A percentile compares a stretch with the other conserved stretches of the same genome.
Conservation (phyloP, 2,113 vertebrate genomes). For the Clarias macrocephalus region DNA sequence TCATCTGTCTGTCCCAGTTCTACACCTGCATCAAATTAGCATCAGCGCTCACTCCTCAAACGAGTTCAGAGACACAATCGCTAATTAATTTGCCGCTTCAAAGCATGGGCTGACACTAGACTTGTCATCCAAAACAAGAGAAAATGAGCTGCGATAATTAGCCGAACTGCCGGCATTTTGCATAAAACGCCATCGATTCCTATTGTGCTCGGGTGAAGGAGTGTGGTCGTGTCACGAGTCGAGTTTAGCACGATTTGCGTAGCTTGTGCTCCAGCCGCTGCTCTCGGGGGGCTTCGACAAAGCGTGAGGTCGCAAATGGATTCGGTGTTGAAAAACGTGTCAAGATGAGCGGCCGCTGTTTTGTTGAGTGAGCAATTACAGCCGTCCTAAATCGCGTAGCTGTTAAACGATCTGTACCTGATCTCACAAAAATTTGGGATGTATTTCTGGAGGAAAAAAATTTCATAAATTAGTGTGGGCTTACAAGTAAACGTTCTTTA, state of each 20-base stretch:
- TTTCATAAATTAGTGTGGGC: not conserved
- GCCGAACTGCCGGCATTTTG: conserved; percentile 67
- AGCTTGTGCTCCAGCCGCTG: conserved; percentile 36
- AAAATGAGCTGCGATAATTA: conserved; percentile 77
- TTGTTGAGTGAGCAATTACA: conserved; percentile 37
- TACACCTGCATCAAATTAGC: conserved; percentile 74
- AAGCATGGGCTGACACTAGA: conserved; percentile 77
- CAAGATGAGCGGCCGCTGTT: conserved; percentile 36
- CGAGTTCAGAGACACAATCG: conserved; percentile 71
- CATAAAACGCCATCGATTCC: conserved; percentile 59
- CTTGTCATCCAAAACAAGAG: conserved; percentile 73
- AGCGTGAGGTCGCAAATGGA: conserved; percentile 33
- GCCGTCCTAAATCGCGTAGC: not conserved
- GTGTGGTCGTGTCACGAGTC: conserved; percentile 25
- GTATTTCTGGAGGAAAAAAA: not conserved
- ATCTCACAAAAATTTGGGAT: not conserved
- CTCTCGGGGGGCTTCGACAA: conserved; percentile 14
- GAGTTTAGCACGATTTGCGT: conserved; percentile 29
- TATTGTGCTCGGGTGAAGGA: conserved; percentile 19
- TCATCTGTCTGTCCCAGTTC: not conserved
- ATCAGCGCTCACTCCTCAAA: conserved; percentile 74
- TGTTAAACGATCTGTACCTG: not conserved
- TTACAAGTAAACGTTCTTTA: not conserved
- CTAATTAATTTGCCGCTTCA: conserved; percentile 79
- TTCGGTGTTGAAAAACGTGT: conserved; percentile 29